Conservation (phyloP, 1,140 invertebrate species). For the Orchesella cincta region DNA sequence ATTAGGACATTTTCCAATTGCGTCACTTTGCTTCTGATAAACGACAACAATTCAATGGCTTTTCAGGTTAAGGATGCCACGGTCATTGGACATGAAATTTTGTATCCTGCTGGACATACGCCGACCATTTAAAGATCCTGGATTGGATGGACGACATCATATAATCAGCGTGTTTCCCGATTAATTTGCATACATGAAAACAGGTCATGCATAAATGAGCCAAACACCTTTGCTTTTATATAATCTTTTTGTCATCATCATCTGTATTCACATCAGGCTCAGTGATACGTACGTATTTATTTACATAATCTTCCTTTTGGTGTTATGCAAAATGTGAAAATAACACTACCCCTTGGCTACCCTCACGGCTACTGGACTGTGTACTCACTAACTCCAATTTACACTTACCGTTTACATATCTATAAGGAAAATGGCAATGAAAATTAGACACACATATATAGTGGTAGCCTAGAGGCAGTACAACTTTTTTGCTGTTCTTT, state of each 20-base stretch:
- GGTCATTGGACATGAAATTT: neutral
- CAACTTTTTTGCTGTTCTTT: constrained; percentile 13
- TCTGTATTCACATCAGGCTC: neutral
- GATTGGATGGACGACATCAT: neutral
- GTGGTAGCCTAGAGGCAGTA: neutral
- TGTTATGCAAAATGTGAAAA: neutral
- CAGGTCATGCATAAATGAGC: constrained; percentile 3
- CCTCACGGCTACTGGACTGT: no score
- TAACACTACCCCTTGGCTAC: no score
- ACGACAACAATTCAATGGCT: no score
- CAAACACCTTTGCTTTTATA: no score
- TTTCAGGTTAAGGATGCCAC: constrained; percentile 10
- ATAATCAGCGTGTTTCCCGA: neutral
- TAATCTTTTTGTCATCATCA: neutral
- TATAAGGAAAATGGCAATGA: constrained; percentile 6
- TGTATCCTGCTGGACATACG: constrained; percentile 1
- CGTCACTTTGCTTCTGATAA: no score
- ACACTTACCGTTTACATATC: neutral
- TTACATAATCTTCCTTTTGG: neutral
- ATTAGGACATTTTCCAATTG: no score
- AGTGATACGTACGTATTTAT: neutral
- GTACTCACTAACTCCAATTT: no score
- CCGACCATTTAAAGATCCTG: neutral
- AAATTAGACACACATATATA: neutral
- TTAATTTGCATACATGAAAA: constrained; percentile 8